Base-by-base conservation (phyloP, 2,113 vertebrate species). In the Pan troglodytes region DNA sequence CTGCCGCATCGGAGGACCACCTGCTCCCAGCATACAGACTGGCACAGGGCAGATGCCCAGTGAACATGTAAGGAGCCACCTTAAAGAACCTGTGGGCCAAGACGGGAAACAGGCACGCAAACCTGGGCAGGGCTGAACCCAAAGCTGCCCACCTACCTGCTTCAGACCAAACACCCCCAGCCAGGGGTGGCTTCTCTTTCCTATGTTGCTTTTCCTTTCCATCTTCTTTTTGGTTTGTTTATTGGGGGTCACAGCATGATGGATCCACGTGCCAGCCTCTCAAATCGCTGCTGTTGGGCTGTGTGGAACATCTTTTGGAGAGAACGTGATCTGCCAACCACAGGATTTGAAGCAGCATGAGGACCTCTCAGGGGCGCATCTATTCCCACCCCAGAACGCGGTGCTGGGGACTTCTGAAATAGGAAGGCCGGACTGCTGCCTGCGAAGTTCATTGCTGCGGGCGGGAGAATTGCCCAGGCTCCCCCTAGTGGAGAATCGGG, bases 401-500 rank as follows among this genome's bases (percentile, higher is more conserved):
- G 0, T 1, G 3, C 57, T 14, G 8, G 40, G 40, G 76, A n/a
- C 35, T 32, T 55, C 10, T 12, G 18, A 81, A 79, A 6, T 64
- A 43, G 55, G 1, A 6, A 87, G 52, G 3, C 35, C 8, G 23
- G 11, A 5, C 20, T 3, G 48, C 61, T 7, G 67, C 67, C 64
- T 61, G 23, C 55, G 7, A 20, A 55, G 67, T 38, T 64, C 52
- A 16, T 70, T 68, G 88, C 90, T 57, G 76, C 50, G 73, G 18
- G 0, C 38, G 95, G 80, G 82, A 78, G 73, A 86, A 25, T 88
- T 81, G 64, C 59, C 94, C 40, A 85, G 40, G 89, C 83, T 79
- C 97, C 97, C 97, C 92, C 96, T 97, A 94, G 97, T 97, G 97
- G 97, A 94, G 45, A 88, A 45, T 0, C 0, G 0, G 75, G 72